Base-by-base conservation (phyloP, 2,113 vertebrate species). In the Lophochroa leadbeateri region DNA sequence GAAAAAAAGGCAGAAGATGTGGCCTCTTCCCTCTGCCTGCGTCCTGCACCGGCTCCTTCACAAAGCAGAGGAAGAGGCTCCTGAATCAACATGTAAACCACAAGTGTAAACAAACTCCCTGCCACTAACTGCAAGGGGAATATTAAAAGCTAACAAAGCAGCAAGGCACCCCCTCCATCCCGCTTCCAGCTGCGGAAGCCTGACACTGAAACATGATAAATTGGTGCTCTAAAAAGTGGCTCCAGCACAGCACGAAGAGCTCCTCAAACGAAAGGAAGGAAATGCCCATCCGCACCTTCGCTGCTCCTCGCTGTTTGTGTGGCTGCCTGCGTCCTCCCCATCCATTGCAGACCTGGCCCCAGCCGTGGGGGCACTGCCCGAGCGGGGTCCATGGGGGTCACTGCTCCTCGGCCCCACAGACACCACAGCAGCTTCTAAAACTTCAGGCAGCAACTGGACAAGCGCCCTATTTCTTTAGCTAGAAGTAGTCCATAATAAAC, bases 231-330 rank as follows among this genome's bases (percentile, higher is more conserved):
- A 10, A 27, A 2, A 53, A 31, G 65, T 4, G 31, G 39, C 47
- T 39, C 6, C 29, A 29, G 49, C 13, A 27, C 49, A 46, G 41
- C 49, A 13, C 10, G 33, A 58, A 64, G 65, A n/a, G 3, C 14
- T 64, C 35, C 1, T 7, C 28, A 4, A 19, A 8, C 7, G 2
- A 15, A 10, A 31, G 24, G 37, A 21, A 39, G 14, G 4, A 16
- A 69, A 35, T 7, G 14, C 7, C 27, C 31, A 19, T 6, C 27
- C 10, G 0, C 33, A 25, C 6, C 3, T 4, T 10, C 13, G 0
- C 47, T 33, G 25, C 4, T 17, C 44, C 13, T 52, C 5, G 1
- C 17, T 7, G 31, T 25, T 58, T 24, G 13, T 16, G 13, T 6
- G 17, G 13, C 29, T 29, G 55, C 52, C 33, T 31, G 29, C 9